Evolutionary conservation across 2,113 vertebrate species (phyloP).

Genomic region (Corydoras sp.): DNA sequence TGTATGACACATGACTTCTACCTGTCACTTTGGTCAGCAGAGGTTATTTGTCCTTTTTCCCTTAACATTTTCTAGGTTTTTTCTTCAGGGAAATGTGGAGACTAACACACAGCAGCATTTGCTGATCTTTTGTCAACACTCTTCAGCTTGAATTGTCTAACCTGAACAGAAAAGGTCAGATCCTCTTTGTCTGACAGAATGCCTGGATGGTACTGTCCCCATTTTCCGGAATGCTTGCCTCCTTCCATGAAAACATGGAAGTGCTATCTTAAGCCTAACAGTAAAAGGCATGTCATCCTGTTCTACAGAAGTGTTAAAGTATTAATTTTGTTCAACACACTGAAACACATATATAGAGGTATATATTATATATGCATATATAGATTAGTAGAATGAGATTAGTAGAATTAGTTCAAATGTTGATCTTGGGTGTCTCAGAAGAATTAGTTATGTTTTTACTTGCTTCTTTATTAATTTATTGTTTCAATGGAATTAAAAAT

Average conservation of each 20-base stretch:
- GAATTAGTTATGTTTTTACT: no score
- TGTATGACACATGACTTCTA: not conserved
- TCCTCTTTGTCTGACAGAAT: not conserved
- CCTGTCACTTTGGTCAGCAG: not conserved
- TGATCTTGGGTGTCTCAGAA: no score
- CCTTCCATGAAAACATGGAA: not conserved
- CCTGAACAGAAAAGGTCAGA: slow-evolving; percentile 24
- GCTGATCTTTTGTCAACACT: slow-evolving; percentile 20
- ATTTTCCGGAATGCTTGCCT: not conserved
- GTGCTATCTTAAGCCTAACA: not conserved
- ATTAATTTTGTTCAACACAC: no score
- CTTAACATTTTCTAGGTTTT: not conserved
- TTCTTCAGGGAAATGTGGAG: not conserved
- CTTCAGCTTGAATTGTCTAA: slow-evolving; percentile 2
- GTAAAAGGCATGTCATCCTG: no score
- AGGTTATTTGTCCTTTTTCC: not conserved
- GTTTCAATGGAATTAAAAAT: no score
- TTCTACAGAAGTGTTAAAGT: no score
- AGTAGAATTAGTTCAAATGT: no score
- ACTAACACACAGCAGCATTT: not conserved
- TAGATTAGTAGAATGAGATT: no score
- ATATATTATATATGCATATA: no score
- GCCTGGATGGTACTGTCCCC: not conserved
- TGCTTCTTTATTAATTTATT: no score
- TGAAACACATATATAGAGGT: no score